A percentile compares a stretch with the other conserved stretches of the same genome.
These are phyloP conservation scores for Paraplagusia blochii DNA, from an alignment of 2,113 vertebrate genomes.

Conservation along the genomic window DNA sequence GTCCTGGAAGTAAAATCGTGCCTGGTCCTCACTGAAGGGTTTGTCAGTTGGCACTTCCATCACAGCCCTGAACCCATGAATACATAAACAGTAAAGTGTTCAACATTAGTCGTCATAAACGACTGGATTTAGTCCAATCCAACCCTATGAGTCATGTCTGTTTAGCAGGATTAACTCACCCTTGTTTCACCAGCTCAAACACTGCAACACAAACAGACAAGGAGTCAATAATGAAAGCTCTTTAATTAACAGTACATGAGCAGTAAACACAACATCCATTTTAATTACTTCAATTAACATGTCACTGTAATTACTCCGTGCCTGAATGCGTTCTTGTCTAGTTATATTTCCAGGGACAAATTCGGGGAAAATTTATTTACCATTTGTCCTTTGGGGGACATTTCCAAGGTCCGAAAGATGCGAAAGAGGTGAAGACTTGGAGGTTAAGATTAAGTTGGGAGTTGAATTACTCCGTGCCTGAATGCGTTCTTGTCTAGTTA, in stretches of 20 bases:
- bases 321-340: no score
- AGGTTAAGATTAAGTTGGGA: no score
- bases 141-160: conserved; percentile 7
- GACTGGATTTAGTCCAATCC: conserved; percentile 34
- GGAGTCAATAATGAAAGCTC: conserved; percentile 24
- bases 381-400: no score
- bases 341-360: no score
- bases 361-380: no score
- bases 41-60: conserved; percentile 96
- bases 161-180: conserved; percentile 79
- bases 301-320: not conserved
- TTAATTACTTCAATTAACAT: not conserved
- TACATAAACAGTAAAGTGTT: not conserved
- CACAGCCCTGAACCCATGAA: conserved; percentile 81
- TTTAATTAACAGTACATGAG: not conserved
- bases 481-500: no score
- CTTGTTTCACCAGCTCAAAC: conserved; percentile 95
- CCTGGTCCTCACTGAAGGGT: conserved; percentile 90
- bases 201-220: conserved; percentile 78
- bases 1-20: conserved; percentile 96
- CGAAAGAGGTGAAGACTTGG: no score
- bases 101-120: conserved; percentile 29
- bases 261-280: not conserved
- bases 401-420: no score
- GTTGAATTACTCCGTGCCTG: no score